Percentiles rank a stretch among this genome's conserved stretches.
Conservation (phyloP, 2,888 invertebrate genomes). For the Junonia oenone region DNA sequence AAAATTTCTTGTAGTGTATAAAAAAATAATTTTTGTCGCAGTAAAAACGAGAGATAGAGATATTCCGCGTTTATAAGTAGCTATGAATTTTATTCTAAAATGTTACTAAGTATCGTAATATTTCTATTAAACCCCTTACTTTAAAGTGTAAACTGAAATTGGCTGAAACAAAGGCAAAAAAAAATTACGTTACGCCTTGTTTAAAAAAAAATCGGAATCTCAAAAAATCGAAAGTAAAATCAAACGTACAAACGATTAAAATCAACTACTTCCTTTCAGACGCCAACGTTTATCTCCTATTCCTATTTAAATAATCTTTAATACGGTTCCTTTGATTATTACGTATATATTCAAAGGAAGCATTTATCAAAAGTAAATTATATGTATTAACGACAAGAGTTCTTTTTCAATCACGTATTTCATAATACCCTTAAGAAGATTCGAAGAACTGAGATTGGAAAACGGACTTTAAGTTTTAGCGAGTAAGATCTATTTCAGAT, state of each 20-base stretch:
- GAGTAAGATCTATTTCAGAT: conserved; percentile 35
- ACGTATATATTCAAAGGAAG: conserved; percentile 1
- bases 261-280: neutral
- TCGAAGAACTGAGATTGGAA: conserved; percentile 1
- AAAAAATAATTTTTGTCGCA: too few relatives aligned
- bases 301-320: neutral
- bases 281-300: neutral
- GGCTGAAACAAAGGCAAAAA: too few relatives aligned
- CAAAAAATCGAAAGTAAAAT: neutral
- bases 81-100: too few relatives aligned
- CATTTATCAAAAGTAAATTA: conserved; percentile 33
- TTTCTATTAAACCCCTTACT: too few relatives aligned
- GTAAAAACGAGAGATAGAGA: too few relatives aligned
- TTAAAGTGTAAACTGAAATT: too few relatives aligned
- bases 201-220: too few relatives aligned
- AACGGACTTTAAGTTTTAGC: conserved; percentile 21
- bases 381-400: conserved; percentile 34
- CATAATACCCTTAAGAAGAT: conserved; percentile 25
- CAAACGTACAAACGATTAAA: neutral
- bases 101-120: too few relatives aligned
- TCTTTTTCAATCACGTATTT: conserved; percentile 35
- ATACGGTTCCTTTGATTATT: conserved; percentile 2
- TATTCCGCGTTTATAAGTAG: too few relatives aligned
- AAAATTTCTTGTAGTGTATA: too few relatives aligned
- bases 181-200: too few relatives aligned